Evolutionary conservation across 1,140 invertebrate species (phyloP), one percentile per base, ranked within the genome.

Genomic region (Lepeophtheirus salmonis): DNA sequence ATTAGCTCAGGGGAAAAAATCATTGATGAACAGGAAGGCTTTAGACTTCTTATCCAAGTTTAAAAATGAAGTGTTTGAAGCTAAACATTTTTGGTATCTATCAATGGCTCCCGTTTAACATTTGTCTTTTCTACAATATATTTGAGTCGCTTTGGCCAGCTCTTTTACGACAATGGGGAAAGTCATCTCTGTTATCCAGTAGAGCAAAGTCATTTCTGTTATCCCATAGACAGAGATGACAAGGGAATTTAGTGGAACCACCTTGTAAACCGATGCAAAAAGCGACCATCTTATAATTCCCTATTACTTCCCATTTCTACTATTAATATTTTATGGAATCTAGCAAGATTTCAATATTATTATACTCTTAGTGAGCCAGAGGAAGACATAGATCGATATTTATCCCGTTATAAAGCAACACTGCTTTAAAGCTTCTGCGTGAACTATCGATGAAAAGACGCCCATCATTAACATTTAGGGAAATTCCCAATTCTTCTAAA

Each of bases 201-300:
- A n/a, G n/a, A n/a, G n/a, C n/a, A n/a, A n/a, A n/a, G n/a, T n/a
- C n/a, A 48, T 18, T 50, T 21, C 63, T 49, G 51, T 51, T 64
- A 25, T 65, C 63, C 59, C 60, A 63, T 18, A 65, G 21, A 54
- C 64, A 65, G 14, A 65, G 51, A 30, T 62, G 63, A 54, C 63
- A 65, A 12, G 53, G 49, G 48, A 50, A 70, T 60, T 75, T 75
- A 50, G 69, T 74, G 64, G 67, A 74, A 13, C 71, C 70, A 22
- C 65, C 60, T 65, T 74, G 71, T 21, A 70, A 59, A 56, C 72
- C 70, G 30, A 69, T 63, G 17, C 70, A 60, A 62, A 72, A 66
- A 22, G 56, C 64, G 2, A 64, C 49, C 60, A 58, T 62, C 48
- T 48, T 56, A 64, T 17, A 30, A 50, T 55, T 18, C 56, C 58